These are phyloP conservation scores for Nycticebus coucang DNA, from an alignment of 2,113 vertebrate genomes.

Conservation along the genomic window DNA sequence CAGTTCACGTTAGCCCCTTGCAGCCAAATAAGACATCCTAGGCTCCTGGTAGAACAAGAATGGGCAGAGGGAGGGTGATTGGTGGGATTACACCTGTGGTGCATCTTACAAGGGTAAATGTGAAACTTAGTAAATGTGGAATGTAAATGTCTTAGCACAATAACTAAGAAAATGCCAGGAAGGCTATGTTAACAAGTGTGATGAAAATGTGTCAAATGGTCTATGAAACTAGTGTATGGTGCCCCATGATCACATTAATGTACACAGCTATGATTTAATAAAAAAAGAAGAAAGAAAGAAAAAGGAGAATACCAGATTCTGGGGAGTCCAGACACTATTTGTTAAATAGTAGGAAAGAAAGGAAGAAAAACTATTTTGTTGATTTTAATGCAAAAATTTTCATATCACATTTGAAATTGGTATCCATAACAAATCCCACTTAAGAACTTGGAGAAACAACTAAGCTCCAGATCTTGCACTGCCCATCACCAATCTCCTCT, in stretches of 20 bases:
- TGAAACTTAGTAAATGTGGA: too few species aligned
- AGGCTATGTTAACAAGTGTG: too few species aligned
- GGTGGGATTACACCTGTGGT: too few species aligned
- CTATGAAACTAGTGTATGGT: too few species aligned
- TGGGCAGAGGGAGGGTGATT: too few species aligned
- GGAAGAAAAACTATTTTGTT: background rate
- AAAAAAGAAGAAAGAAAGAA: too few species aligned
- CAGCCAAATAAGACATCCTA: background rate
- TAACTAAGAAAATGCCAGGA: too few species aligned
- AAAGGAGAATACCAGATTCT: background rate
- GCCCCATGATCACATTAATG: too few species aligned
- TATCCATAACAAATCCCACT: background rate
- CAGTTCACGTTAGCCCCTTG: background rate
- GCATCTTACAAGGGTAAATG: too few species aligned
- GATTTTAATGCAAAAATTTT: background rate
- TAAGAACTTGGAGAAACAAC: background rate
- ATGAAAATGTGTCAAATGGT: too few species aligned
- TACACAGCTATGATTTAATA: too few species aligned
- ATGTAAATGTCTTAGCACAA: too few species aligned
- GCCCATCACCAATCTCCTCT: background rate
- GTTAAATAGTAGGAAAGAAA: background rate
- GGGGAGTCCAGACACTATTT: background rate
- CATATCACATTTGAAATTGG: background rate
- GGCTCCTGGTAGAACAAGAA: background rate
- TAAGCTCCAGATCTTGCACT: background rate